Evolutionary conservation across 2,113 vertebrate genomes (phyloP), one percentile per base, ranked within the genome.

Genomic region (Odocoileus hemionus): DNA sequence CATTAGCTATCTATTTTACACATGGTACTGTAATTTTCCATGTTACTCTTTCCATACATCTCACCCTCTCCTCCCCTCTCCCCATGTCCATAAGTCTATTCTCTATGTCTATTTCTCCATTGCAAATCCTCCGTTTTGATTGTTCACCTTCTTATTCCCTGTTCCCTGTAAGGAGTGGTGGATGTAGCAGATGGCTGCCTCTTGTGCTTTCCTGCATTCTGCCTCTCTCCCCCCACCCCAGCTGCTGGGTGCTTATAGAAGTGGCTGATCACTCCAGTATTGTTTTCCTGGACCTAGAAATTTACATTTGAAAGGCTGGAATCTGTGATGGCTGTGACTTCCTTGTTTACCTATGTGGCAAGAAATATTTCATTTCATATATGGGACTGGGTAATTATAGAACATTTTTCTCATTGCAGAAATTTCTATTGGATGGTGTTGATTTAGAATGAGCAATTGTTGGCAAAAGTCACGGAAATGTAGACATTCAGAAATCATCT

Each of bases 201-300:
- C n/a, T 36, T 23, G n/a, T 23, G n/a, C 17, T 70, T 70, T 39
- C n/a, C 19, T 6, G 19, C 67, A 23, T 70, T 39, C 67, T 70
- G n/a, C n/a, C 5, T 70, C n/a, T 25, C 52, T 21, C 9, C 4
- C 64, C 64, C 4, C 0, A 39, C 36, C 21, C 67, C 10, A 39
- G 67, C 67, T 74, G n/a, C 36, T 23, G 21, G 21, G 39, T 74
- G n/a, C 67, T 39, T 39, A 74, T 3, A 39, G 67, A 74, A 74
- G 36, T 74, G 36, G 67, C 21, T 74, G 36, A 74, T 25, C 67
- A 25, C 36, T 74, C 19, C n/a, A 39, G 67, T 39, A 25, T 74
- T 74, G 19, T 74, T 74, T 39, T 74, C 21, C 36, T 74, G 36
- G 67, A 23, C n/a, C 67, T 2, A 1, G 19, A 74, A 39, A 74